Evolutionary conservation across 2,888 invertebrate species (phyloP), one percentile per base, ranked within the genome.

Genomic region (Conistra vaccinii): DNA sequence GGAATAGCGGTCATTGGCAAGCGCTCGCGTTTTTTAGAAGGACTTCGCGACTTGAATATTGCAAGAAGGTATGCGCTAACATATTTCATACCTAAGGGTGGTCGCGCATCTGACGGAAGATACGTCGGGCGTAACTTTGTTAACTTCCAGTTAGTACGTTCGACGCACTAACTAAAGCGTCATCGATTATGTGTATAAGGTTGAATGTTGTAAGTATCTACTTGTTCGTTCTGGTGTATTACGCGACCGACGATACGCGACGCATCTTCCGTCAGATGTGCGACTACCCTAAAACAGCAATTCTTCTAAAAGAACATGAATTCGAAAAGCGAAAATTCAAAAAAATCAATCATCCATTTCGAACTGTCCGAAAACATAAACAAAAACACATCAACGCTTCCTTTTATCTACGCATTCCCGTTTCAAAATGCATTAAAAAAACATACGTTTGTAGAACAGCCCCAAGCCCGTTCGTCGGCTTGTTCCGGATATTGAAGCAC

Each of bases 401-500:
- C 72, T 80, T 85, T 81, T 76, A 84, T 81, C 74, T 68, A 72
- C 68, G 84, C 81, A 82, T 84, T 78, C 70, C 58, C 51, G 78
- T 83, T 86, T 76, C 60, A 74, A 83, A 79, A 78, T 86, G 85
- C 83, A 83, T 85, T 81, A 86, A 86, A 86, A 86, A 83, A 81
- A 80, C 76, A 71, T 76, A 83, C 80, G 79, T 76, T 76, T 73
- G 76, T 74, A 71, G 74, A 76, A 70, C 74, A 66, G 57, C 71
- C 67, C 71, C 72, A 7, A 71, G 85, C 89, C 90, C 89, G 88
- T 85, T 86, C 87, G 85, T 90, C 70, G 91, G 92, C 93, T 91
- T 91, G 90, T 92, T 87, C 94, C 96, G 96, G 96, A 96, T 96
- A 96, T 96, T 96, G 95, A 93, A 96, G 95, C 96, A 96, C 96